Evolutionary conservation across 1,140 invertebrate genomes (phyloP).

Genomic region (Heliothis subflexa): DNA sequence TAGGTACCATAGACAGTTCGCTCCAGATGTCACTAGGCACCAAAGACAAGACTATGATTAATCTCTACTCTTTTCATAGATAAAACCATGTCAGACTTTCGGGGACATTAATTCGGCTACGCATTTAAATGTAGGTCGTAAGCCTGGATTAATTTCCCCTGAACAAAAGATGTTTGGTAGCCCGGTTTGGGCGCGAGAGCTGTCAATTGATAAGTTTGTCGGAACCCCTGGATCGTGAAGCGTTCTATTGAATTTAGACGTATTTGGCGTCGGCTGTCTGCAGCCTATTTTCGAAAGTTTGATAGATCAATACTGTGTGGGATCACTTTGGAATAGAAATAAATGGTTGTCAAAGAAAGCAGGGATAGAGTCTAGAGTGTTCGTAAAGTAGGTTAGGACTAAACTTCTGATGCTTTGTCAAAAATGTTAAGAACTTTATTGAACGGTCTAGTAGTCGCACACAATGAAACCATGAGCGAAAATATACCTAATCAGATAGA

Average conservation of each 20-base stretch:
- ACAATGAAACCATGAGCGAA: too few relatives aligned
- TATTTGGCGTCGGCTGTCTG: not conserved
- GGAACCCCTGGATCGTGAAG: not conserved
- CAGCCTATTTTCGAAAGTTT: not conserved
- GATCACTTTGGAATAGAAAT: slow-evolving; percentile 2
- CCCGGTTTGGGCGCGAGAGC: not conserved
- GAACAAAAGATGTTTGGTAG: not conserved
- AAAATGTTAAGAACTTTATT: too few relatives aligned
- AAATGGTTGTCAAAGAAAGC: not conserved
- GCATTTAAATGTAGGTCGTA: slow-evolving; percentile 4
- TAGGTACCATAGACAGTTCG: not conserved
- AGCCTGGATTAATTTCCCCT: not conserved
- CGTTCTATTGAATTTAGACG: not conserved
- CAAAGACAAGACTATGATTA: slow-evolving; percentile 1
- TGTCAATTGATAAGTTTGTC: not conserved
- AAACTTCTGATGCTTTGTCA: too few relatives aligned
- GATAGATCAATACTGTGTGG: not conserved
- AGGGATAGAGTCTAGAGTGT: not conserved
- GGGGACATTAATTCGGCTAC: not conserved
- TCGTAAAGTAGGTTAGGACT: not conserved
- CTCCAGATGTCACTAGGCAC: not conserved
- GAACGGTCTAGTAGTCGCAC: too few relatives aligned
- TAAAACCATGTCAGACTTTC: slow-evolving; percentile 7
- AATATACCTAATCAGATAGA: too few relatives aligned
- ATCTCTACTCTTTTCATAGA: slow-evolving; percentile 22